Evolutionary conservation across 2,888 invertebrate species (phyloP), one percentile per base, ranked within the genome.

Genomic region (Dyspetes luteomarginatus): DNA sequence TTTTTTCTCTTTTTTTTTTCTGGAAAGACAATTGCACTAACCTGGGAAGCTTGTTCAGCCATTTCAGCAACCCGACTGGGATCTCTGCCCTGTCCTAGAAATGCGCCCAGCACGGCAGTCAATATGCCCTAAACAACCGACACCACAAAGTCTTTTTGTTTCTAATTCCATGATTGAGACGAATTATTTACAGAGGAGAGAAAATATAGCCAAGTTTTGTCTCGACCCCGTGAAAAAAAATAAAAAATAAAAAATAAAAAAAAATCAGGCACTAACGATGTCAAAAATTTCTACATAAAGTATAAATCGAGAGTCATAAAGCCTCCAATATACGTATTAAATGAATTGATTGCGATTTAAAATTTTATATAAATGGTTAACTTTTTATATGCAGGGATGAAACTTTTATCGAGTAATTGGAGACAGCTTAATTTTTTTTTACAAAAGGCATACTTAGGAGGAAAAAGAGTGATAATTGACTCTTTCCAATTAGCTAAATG

Each of bases 41-140:
- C 97, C 97, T 97, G 97, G 93, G 97, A 96, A 93, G 97, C 97
- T 93, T 97, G 97, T 94, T 97, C 97, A 94, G 97, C 97, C 96
- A 97, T 97, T 94, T 96, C 95, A 94, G 97, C 96, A 93, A 97
- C 96, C 94, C 97, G 97, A 93, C 96, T 96, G 92, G 97, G 97
- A 94, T 97, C 96, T 95, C 96, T 96, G 93, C 96, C 95, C 89
- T 90, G 91, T 94, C 97, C 97, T 94, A 97, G 95, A 94, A 97
- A 94, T 93, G 97, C 95, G 93, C 97, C 96, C 94, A 98, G 95
- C 93, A 97, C 96, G 93, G 97, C 97, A 93, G 97, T 96, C 95
- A 97, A 96, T 94, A 97, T 95, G 93, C 96, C 96, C 97, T 97
- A 96, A 95, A 93, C 92, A 93, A 93, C 93, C 93, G 89, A 91